Conservation (phyloP, 2,888 invertebrate genomes). For the Netelia inedita region DNA sequence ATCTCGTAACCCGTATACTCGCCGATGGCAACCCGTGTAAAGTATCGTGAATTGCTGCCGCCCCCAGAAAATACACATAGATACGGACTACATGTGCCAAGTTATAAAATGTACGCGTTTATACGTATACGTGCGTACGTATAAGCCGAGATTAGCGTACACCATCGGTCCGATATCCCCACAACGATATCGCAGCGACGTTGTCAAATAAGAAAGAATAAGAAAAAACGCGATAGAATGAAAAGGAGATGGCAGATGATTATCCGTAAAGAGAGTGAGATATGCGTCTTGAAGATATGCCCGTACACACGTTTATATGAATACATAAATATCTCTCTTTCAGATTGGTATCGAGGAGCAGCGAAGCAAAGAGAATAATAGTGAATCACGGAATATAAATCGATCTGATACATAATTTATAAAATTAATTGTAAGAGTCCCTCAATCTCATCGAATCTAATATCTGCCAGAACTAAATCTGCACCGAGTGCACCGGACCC, state of each 20-base stretch:
- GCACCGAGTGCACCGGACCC: background rate
- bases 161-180: slow-evolving; percentile 47
- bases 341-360: slow-evolving; percentile 41
- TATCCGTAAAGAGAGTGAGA: slow-evolving; percentile 64
- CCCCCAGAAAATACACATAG: slow-evolving; percentile 54
- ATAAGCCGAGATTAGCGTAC: slow-evolving; percentile 61
- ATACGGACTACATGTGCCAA: slow-evolving; percentile 42
- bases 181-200: slow-evolving; percentile 44
- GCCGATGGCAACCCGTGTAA: slow-evolving; percentile 61
- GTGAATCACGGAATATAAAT: slow-evolving; percentile 33
- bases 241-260: slow-evolving; percentile 49
- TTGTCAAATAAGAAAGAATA: slow-evolving; percentile 23
- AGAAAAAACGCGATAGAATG: slow-evolving; percentile 25
- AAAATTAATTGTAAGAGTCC: slow-evolving; percentile 6
- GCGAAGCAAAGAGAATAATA: slow-evolving; percentile 38
- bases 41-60: slow-evolving; percentile 65
- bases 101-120: background rate
- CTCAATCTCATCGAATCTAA: background rate
- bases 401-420: slow-evolving; percentile 17
- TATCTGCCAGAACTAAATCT: background rate
- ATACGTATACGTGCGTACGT: background rate
- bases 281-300: slow-evolving; percentile 48
- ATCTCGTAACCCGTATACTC: slow-evolving; percentile 64
- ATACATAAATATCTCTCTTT: slow-evolving; percentile 28
- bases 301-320: background rate